phyloP scores from a whole-genome alignment of 1,140 invertebrate species.

The Sitophilus oryzae region DNA sequence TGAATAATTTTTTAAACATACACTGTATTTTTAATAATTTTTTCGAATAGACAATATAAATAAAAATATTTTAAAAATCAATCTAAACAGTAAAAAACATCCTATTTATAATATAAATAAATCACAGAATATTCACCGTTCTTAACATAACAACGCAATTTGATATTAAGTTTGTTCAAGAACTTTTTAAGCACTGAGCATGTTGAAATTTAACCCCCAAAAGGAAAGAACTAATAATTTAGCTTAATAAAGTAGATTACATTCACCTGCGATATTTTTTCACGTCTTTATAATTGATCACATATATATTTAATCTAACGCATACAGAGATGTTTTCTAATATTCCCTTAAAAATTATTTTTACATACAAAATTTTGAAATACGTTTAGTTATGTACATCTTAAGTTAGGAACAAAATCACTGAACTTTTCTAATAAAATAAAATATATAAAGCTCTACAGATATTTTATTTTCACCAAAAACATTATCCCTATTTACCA shows the following conservation, averaged over 20 bases:
- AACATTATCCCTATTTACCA: not conserved
- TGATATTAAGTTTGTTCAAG: conserved; percentile 24
- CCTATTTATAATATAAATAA: conserved; percentile 31
- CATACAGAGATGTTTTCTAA: conserved; percentile 5
- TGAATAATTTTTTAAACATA: conserved; percentile 22
- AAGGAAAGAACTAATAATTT: no score
- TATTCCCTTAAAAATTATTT: not conserved
- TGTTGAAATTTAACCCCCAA: conserved; percentile 11
- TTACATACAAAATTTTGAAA: not conserved
- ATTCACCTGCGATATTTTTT: no score
- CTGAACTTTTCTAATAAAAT: conserved; percentile 8
- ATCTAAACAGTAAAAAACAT: conserved; percentile 25
- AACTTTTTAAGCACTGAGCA: conserved; percentile 22
- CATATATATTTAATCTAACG: not conserved
- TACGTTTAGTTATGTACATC: conserved; percentile 10
- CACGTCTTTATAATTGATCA: conserved; percentile 5
- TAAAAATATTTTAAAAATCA: conserved; percentile 27
- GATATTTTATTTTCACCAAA: conserved; percentile 2
- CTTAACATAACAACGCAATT: conserved; percentile 24
- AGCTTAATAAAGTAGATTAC: no score
- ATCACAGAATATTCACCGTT: conserved; percentile 34
- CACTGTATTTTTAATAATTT: conserved; percentile 25
- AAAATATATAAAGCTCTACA: conserved; percentile 8
- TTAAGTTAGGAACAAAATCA: conserved; percentile 14
- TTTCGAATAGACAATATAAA: conserved; percentile 27